Base-by-base conservation (phyloP, 2,888 invertebrate genomes). In the Noctua comes region DNA sequence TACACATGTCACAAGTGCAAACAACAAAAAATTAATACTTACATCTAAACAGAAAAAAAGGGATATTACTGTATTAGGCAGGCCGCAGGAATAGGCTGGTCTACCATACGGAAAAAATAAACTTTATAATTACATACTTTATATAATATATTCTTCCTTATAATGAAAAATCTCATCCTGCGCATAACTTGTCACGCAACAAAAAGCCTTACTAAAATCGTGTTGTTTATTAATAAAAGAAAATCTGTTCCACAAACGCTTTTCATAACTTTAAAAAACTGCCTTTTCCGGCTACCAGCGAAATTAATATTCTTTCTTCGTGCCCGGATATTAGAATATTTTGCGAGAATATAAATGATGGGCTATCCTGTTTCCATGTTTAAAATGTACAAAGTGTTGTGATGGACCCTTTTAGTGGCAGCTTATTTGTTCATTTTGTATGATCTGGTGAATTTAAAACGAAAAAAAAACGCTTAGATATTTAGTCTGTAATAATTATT, bases 301-400 rank as follows among this genome's bases (percentile, higher is more conserved):
- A 80, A 80, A 86, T 86, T 80, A 86, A 84, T 84, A 86, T 80
- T 86, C 76, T 66, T 72, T n/a, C 40, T 59, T 1, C 80, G 74
- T 74, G 27, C 64, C 62, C 57, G 68, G 66, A 77, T 86, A 73
- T 74, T 80, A 73, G 46, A 57, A 84, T 77, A 84, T 75, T 86
- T 84, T 57, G 16, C 27, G 27, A 69, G 66, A 65, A 78, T 57
- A 76, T 76, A 76, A 86, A 74, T 84, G 72, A 86, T 84, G 40
- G n/a, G 31, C 48, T 64, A 69, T 62, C 62, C 65, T 24, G 76
- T 72, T 73, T 43, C 18, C 16, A 5, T 72, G 43, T 84, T 84
- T 54, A 76, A 76, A 84, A 77, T 83, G 64, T 77, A 73, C 68
- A 46, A 76, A 82, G 65, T 66, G 69, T 48, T 75, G 57, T 66